phyloP scores from a whole-genome alignment of 2,113 vertebrate species.

The Pyxicephalus adspersus region DNA sequence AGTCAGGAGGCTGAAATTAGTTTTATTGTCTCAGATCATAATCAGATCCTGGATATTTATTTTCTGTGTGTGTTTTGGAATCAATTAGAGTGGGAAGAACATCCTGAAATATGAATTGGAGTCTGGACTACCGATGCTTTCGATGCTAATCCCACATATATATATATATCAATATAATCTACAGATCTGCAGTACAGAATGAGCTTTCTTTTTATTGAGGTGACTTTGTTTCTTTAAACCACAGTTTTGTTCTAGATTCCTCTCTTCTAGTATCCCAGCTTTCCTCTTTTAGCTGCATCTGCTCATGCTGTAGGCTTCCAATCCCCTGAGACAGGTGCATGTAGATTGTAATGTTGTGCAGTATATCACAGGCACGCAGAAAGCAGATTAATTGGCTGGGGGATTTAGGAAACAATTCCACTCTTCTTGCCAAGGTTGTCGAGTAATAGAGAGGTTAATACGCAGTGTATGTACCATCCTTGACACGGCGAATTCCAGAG shows the following conservation, averaged over 20 bases:
- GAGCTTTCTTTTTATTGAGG: no score
- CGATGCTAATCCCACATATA: no score
- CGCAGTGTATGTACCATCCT: constrained; percentile 9
- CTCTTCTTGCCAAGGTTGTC: constrained; percentile 10
- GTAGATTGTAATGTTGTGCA: constrained; percentile 10
- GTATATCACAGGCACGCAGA: constrained; percentile 27
- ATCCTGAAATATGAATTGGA: no score
- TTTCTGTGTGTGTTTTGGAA: no score
- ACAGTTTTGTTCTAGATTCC: background rate
- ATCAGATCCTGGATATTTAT: no score
- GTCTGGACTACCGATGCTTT: no score
- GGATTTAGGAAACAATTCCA: constrained; percentile 12
- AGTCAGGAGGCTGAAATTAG: no score
- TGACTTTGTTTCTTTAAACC: no score
- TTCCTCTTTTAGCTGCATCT: background rate
- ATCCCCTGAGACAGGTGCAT: background rate
- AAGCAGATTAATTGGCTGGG: constrained; percentile 24
- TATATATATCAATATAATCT: no score
- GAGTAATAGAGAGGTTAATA: constrained; percentile 33
- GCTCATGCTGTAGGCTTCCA: background rate
- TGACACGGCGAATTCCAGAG: constrained; percentile 7
- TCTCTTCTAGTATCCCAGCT: background rate
- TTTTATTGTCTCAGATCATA: no score
- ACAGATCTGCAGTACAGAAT: no score
- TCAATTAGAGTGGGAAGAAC: no score